A percentile compares a stretch with the other conserved stretches of the same genome.
These are phyloP conservation scores for Meteorus sp. DNA, from an alignment of 1,140 invertebrate species.

Conservation along the genomic window DNA sequence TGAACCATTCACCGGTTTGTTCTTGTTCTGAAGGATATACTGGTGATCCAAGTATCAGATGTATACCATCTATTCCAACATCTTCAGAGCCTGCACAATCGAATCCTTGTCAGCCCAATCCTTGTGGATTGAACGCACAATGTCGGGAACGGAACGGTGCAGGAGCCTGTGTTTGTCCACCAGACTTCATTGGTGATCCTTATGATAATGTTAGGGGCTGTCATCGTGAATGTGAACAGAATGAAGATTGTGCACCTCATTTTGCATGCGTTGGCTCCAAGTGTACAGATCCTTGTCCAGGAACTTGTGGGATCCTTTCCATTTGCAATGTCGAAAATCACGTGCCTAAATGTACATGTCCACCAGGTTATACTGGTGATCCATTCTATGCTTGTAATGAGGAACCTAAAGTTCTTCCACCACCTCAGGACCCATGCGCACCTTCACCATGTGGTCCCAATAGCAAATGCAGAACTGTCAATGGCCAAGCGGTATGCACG, in stretches of 20 bases:
- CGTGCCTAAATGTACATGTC: conserved; percentile 76
- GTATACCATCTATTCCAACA: conserved; percentile 54
- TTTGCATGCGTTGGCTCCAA: conserved; percentile 74
- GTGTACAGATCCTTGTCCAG: conserved; percentile 76
- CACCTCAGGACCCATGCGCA: conserved; percentile 56
- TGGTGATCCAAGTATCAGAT: conserved; percentile 74
- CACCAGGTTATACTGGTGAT: conserved; percentile 74
- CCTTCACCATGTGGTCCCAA: conserved; percentile 64
- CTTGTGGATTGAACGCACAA: conserved; percentile 78
- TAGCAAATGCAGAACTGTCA: conserved; percentile 59
- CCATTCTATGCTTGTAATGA: conserved; percentile 69
- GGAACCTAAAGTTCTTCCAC: conserved; percentile 38
- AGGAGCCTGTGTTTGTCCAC: conserved; percentile 74
- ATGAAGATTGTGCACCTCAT: conserved; percentile 71
- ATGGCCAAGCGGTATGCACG: conserved; percentile 62
- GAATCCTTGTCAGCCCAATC: conserved; percentile 73
- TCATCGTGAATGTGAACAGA: conserved; percentile 74
- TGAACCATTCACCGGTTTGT: conserved; percentile 76
- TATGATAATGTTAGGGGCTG: conserved; percentile 69
- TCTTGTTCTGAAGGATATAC: conserved; percentile 72
- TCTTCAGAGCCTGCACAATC: conserved; percentile 58
- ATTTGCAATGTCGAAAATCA: conserved; percentile 75
- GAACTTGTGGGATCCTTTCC: conserved; percentile 72
- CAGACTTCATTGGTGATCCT: conserved; percentile 76
- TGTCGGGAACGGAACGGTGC: conserved; percentile 75